These are phyloP conservation scores for Montifringilla adamsi DNA, from an alignment of 2,113 vertebrate species.

Conservation along the genomic window DNA sequence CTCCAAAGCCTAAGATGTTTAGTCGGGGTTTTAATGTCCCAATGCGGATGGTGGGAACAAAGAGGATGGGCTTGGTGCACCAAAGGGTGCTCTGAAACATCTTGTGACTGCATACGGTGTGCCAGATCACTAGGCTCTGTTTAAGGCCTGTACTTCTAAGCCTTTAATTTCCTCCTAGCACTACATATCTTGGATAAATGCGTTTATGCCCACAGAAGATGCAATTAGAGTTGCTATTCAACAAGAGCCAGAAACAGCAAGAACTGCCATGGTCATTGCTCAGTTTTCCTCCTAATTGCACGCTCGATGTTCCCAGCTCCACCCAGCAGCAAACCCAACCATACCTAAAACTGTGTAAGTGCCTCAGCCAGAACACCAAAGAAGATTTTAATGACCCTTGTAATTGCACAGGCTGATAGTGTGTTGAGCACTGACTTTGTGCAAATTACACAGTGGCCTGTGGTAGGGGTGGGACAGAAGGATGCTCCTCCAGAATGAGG, in stretches of 20 bases:
- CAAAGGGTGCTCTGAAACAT: not conserved
- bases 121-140: not conserved
- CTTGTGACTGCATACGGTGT: not conserved
- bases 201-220: not conserved
- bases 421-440: not conserved
- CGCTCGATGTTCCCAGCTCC: not conserved
- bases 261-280: not conserved
- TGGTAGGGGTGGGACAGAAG: not conserved
- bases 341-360: not conserved
- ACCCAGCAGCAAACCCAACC: not conserved
- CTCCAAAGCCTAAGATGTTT: not conserved
- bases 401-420: not conserved
- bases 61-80: not conserved
- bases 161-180: conserved; percentile 40
- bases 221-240: conserved; percentile 12
- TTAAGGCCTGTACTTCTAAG: not conserved
- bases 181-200: not conserved
- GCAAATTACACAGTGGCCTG: not conserved
- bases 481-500: not conserved
- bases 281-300: conserved; percentile 31
- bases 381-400: not conserved
- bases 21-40: not conserved
- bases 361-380: not conserved
- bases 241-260: not conserved
- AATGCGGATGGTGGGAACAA: not conserved